A percentile compares a stretch with the other conserved stretches of the same genome.
Conservation (phyloP, 2,797 vertebrate species). For the Adelosebastes latens region DNA sequence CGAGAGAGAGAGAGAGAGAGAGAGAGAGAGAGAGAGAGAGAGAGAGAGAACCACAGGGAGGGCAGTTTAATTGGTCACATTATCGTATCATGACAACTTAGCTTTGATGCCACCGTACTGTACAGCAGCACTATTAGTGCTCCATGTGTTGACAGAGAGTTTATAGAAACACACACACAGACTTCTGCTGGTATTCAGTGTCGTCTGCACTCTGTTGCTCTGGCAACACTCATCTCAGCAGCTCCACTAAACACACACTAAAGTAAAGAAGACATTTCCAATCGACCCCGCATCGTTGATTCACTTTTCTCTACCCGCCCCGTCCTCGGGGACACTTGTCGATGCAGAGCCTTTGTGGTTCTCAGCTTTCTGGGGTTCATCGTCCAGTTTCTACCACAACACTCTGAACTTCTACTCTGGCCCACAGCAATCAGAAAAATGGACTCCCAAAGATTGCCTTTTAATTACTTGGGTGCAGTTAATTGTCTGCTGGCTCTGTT, state of each 20-base stretch:
- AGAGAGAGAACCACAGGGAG: not conserved
- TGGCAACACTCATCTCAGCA: constrained; percentile 44
- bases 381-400: not conserved
- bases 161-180: constrained; percentile 2
- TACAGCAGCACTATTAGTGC: constrained; percentile 5
- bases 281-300: not conserved
- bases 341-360: constrained; percentile 7
- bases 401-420: not conserved
- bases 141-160: not conserved
- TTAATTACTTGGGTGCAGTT: constrained; percentile 31
- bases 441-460: constrained; percentile 20
- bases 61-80: constrained; percentile 7
- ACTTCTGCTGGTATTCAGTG: constrained; percentile 20
- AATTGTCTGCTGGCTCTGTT: constrained; percentile 9
- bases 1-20: not conserved
- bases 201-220: constrained; percentile 40
- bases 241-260: not conserved
- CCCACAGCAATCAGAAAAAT: constrained; percentile 15
- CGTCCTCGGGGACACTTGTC: constrained; percentile 7
- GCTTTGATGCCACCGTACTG: constrained; percentile 17
- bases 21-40: not conserved
- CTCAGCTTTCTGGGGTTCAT: not conserved
- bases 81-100: not conserved
- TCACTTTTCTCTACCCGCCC: not conserved
- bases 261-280: constrained; percentile 14